phyloP scores from a whole-genome alignment of 2,797 vertebrate genomes.

The Taenioides sp. region DNA sequence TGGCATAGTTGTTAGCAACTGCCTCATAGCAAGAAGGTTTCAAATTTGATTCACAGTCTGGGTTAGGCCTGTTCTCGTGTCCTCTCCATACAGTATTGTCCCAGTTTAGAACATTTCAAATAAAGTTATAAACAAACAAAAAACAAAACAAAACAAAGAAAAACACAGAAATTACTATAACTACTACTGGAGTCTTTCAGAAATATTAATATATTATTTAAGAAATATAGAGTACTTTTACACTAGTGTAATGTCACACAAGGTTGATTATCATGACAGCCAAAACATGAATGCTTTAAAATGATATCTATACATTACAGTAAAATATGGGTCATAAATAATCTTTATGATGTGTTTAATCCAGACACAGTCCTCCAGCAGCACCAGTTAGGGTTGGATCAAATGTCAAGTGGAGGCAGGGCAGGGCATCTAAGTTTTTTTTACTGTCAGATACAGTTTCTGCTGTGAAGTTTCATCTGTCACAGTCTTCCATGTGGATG shows the following conservation, averaged over 20 bases:
- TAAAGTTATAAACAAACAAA: too few relatives aligned
- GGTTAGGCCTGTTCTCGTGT: too few relatives aligned
- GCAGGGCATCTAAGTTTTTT: constrained; percentile 4
- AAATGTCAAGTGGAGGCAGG: constrained; percentile 4
- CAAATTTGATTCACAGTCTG: neutral
- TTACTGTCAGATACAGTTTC: constrained; percentile 24
- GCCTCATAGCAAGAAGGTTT: neutral
- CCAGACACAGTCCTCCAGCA: constrained; percentile 6
- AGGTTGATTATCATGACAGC: neutral
- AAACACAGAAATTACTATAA: too few relatives aligned
- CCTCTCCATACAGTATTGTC: too few relatives aligned
- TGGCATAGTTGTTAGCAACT: neutral
- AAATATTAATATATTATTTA: too few relatives aligned
- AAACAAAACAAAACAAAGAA: too few relatives aligned
- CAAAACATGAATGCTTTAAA: neutral
- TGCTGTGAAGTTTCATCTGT: constrained; percentile 23
- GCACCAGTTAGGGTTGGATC: constrained; percentile 4
- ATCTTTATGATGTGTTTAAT: constrained; percentile 10
- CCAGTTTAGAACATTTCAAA: too few relatives aligned
- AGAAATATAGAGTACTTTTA: too few relatives aligned
- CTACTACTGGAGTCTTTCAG: too few relatives aligned
- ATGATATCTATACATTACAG: neutral
- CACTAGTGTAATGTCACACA: neutral
- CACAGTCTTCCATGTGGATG: constrained; percentile 11
- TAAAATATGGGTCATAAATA: neutral